Conservation (phyloP, 2,113 vertebrate species). For the Takifugu bimaculatus region DNA sequence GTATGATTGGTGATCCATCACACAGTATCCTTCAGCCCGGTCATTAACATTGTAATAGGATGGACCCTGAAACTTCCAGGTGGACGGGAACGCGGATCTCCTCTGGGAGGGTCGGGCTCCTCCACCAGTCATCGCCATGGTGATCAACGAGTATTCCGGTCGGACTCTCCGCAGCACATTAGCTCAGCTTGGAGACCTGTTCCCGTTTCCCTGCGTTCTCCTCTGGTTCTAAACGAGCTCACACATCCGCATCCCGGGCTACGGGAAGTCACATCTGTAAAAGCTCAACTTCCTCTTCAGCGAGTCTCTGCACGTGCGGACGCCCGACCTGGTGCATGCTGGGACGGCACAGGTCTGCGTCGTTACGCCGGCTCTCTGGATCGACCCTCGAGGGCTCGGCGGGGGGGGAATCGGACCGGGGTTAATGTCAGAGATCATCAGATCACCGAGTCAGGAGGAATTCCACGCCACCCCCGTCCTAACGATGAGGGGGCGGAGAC, state of each 20-base stretch:
- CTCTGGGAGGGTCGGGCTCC: slow-evolving; percentile 28
- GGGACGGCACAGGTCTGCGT: too few species aligned
- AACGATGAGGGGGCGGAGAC: too few species aligned
- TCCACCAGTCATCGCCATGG: slow-evolving; percentile 42
- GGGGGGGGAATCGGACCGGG: too few species aligned
- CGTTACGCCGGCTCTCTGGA: too few species aligned
- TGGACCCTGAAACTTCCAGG: slow-evolving; percentile 61
- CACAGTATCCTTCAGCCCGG: slow-evolving; percentile 65
- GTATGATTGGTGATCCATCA: slow-evolving; percentile 72
- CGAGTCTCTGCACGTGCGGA: too few species aligned
- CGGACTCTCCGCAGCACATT: slow-evolving; percentile 44
- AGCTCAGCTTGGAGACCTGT: slow-evolving; percentile 8
- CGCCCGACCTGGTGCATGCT: too few species aligned
- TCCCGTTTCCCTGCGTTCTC: slow-evolving; percentile 6
- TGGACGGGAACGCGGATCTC: slow-evolving; percentile 36
- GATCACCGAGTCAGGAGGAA: too few species aligned
- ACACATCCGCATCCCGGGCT: too few species aligned
- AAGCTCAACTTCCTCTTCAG: background rate
- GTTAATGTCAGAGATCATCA: too few species aligned
- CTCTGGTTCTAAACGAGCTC: slow-evolving; percentile 14
- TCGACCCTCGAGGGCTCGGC: too few species aligned
- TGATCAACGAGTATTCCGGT: slow-evolving; percentile 37
- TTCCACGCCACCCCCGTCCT: too few species aligned
- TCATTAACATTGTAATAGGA: slow-evolving; percentile 69
- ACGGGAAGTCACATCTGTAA: slow-evolving; percentile 6